Conservation (phyloP, 1,140 invertebrate species). For the Orchestia grillus region DNA sequence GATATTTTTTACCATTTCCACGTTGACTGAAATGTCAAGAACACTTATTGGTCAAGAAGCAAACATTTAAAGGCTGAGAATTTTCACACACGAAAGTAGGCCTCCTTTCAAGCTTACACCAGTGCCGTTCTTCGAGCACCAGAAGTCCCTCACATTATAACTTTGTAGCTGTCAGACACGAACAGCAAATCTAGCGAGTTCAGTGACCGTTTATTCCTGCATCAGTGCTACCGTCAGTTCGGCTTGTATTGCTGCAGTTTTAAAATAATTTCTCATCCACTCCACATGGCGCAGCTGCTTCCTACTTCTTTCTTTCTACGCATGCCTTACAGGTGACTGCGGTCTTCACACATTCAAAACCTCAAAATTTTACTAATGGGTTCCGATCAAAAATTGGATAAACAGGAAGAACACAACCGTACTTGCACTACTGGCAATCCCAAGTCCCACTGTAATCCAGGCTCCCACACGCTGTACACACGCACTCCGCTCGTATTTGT, state of each 20-base stretch:
- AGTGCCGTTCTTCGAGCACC: not conserved
- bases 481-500: not conserved
- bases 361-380: not conserved
- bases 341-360: not conserved
- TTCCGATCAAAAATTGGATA: not conserved
- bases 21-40: not conserved
- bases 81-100: not conserved
- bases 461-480: not conserved
- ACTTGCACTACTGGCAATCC: not conserved
- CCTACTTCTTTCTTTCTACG: not conserved
- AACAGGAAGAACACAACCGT: not conserved
- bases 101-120: not conserved
- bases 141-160: not conserved
- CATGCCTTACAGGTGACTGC: too few species aligned
- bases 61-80: not conserved
- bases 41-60: not conserved
- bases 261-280: not conserved
- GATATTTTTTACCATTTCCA: not conserved
- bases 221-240: not conserved
- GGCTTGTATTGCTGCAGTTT: not conserved
- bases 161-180: not conserved
- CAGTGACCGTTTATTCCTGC: not conserved
- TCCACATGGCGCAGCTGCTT: not conserved
- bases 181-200: not conserved
- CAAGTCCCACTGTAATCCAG: not conserved